Base-by-base conservation (phyloP, 2,888 invertebrate species). In the Sminthurinus aureus region DNA sequence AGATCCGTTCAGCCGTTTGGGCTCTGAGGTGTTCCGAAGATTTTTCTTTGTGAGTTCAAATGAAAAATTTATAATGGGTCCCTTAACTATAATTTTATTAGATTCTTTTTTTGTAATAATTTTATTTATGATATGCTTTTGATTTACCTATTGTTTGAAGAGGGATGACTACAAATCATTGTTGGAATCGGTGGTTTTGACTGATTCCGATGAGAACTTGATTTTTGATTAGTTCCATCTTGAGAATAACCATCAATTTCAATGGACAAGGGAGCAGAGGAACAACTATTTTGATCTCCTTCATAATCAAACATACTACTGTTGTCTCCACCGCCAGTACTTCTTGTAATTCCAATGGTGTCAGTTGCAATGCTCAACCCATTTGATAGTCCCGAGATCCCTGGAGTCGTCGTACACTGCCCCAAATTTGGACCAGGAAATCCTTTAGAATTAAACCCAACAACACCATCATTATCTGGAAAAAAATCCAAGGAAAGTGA, bases 281-380 rank as follows among this genome's bases (percentile, higher is more conserved):
- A 87, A 66, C 87, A 88, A 74, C 88, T 88, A 77, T 88, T 88
- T 67, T 87, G 85, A 74, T 88, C 88, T 3, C 85, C 87, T 64
- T 88, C 88, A 52, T 85, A 87, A 22, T 88, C 88, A 52, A 86
- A 75, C 6, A 79, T 71, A 15, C 24, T 51, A n/a, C 24, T 38
- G 15, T 50, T 26, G 64, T 79, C 66, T 18, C 79, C 67, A 18
- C 66, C 66, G 22, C 20, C 22, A 24, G 13, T 6, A 58, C 58
- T 58, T 18, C 18, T 8, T 52, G 8, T 3, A 13, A 15, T 9
- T 13, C 15, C 13, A 18, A 13, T 18, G 9, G 15, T 9, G 3
- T 38, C 38, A 38, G 1, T 38, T 6, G 3, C 38, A 38, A 38
- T n/a, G n/a, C 38, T 38, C n/a, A n/a, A n/a, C n/a, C n/a, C n/a